Percentiles rank a stretch among this genome's conserved stretches.
These are phyloP conservation scores for Thamnaconus septentrionalis DNA, from an alignment of 2,113 vertebrate genomes.

Conservation along the genomic window DNA sequence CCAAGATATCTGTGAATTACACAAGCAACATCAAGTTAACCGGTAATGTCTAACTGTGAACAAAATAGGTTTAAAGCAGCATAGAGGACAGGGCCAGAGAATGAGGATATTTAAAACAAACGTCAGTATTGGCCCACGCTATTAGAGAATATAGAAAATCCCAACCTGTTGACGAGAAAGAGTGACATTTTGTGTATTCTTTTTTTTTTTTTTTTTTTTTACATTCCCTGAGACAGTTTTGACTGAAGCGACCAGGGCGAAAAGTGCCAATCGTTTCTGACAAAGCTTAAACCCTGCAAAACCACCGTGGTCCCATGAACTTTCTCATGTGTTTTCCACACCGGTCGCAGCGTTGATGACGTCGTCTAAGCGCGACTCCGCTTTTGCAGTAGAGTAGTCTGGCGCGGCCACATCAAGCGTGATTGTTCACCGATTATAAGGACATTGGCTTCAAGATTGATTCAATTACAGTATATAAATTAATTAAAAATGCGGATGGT, in stretches of 20 bases:
- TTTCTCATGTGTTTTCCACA: slow-evolving; percentile 13
- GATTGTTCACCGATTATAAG: too few relatives aligned
- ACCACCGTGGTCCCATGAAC: background rate
- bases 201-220: too few relatives aligned
- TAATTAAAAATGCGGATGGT: too few relatives aligned
- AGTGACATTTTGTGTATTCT: slow-evolving; percentile 63
- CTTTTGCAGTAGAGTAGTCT: too few relatives aligned
- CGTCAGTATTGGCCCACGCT: too few relatives aligned
- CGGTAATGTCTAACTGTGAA: background rate
- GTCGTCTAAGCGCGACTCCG: background rate
- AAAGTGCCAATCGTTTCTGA: too few relatives aligned
- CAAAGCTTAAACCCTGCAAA: too few relatives aligned
- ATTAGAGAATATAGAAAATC: accelerated
- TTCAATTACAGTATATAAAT: too few relatives aligned
- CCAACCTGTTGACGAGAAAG: slow-evolving; percentile 70
- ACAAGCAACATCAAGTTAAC: background rate
- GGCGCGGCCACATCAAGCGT: too few relatives aligned
- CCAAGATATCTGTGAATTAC: slow-evolving; percentile 76
- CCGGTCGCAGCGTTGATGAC: slow-evolving; percentile 34
- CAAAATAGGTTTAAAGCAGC: background rate
- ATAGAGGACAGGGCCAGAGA: background rate
- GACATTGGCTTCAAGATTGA: too few relatives aligned
- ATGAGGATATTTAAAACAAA: background rate
- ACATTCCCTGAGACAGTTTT: too few relatives aligned
- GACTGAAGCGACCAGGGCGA: too few relatives aligned